Percentiles rank a stretch among this genome's conserved stretches.
These are phyloP conservation scores for Thymelicus acteon DNA, from an alignment of 2,888 invertebrate species.

Conservation along the genomic window DNA sequence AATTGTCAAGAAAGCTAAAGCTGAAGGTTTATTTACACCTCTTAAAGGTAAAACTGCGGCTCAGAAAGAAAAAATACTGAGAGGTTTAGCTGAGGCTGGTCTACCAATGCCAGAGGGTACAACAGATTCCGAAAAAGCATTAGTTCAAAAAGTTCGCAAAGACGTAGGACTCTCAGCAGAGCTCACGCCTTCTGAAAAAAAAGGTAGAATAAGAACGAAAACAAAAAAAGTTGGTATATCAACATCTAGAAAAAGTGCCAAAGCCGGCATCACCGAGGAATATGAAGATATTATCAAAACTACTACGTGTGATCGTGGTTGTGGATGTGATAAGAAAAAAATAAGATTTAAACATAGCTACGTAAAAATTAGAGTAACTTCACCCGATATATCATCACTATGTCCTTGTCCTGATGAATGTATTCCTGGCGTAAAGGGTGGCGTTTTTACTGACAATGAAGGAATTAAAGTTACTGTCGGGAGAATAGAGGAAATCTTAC, in stretches of 20 bases:
- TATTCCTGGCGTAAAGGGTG: conserved; percentile 61
- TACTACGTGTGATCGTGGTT: conserved; percentile 64
- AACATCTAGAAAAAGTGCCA: conserved; percentile 40
- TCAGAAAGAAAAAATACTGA: conserved; percentile 57
- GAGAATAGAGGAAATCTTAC: conserved; percentile 55
- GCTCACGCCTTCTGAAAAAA: conserved; percentile 55
- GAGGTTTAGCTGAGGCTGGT: conserved; percentile 54
- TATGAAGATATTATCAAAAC: conserved; percentile 63
- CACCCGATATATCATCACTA: conserved; percentile 66
- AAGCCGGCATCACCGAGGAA: conserved; percentile 54
- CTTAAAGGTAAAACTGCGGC: conserved; percentile 52
- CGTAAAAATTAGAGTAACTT: conserved; percentile 68
- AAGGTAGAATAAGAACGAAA: conserved; percentile 53
- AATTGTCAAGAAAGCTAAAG: conserved; percentile 52
- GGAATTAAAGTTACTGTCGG: conserved; percentile 70
- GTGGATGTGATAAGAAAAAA: conserved; percentile 71
- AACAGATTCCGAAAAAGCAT: conserved; percentile 56
- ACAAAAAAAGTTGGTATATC: conserved; percentile 50
- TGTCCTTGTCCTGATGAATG: conserved; percentile 68
- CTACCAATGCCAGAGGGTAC: conserved; percentile 58
- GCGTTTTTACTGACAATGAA: conserved; percentile 64
- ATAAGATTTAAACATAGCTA: conserved; percentile 72
- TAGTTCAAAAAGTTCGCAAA: conserved; percentile 52
- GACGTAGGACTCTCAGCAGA: conserved; percentile 49
- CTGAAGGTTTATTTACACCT: conserved; percentile 55